Percentiles rank a stretch among this genome's conserved stretches.
These are phyloP conservation scores for Linurgus olivaceus DNA, from an alignment of 2,797 vertebrate genomes.

Conservation along the genomic window DNA sequence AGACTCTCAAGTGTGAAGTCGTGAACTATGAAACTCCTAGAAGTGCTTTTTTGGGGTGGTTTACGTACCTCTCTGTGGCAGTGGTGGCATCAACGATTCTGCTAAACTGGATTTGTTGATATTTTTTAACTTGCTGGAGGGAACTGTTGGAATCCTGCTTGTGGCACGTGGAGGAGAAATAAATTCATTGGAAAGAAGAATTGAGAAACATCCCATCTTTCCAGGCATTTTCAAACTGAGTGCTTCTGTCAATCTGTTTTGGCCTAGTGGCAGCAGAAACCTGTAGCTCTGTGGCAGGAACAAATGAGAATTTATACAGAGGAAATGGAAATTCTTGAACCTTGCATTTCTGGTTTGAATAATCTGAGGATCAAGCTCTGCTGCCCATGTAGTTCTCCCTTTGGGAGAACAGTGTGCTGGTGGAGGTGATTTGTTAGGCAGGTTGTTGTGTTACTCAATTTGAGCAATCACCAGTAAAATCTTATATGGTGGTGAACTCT, in stretches of 20 bases:
- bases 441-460: neutral
- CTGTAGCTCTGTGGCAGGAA: neutral
- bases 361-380: neutral
- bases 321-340: neutral
- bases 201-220: neutral
- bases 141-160: neutral
- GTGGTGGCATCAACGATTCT: fast-evolving
- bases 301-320: neutral
- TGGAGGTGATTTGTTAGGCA: neutral
- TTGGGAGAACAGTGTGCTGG: too few relatives aligned
- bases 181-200: neutral
- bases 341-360: neutral
- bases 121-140: neutral
- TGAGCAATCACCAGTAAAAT: neutral
- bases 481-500: neutral
- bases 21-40: neutral
- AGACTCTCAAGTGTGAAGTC: neutral
- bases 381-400: neutral
- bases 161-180: neutral
- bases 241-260: neutral
- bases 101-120: neutral
- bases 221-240: neutral
- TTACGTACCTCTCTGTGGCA: neutral
- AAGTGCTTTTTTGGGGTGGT: neutral
- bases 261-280: neutral